Evolutionary conservation across 1,140 invertebrate genomes (phyloP).

Genomic region (Papilio machaon): DNA sequence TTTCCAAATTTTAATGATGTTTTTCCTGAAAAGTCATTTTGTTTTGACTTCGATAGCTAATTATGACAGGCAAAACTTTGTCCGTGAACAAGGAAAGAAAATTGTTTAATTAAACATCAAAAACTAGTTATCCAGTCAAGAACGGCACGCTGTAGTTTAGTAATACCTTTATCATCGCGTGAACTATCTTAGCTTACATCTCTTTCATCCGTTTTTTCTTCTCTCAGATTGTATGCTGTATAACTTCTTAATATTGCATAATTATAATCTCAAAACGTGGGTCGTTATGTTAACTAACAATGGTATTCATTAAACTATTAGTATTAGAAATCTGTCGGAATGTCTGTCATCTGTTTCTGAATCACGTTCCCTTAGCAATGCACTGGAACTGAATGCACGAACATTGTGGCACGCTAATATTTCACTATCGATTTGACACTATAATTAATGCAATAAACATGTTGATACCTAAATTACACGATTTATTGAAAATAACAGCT

Average conservation of each 20-base stretch:
- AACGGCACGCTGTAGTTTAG: background rate
- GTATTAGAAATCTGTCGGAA: constrained; percentile 33
- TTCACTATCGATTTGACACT: constrained; percentile 33
- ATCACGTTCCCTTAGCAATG: constrained; percentile 30
- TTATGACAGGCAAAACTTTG: background rate
- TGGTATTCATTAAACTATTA: constrained; percentile 31
- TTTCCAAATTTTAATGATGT: constrained; percentile 26
- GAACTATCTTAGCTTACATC: background rate
- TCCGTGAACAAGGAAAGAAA: background rate
- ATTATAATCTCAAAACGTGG: no score
- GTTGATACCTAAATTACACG: constrained; percentile 19
- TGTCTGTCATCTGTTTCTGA: constrained; percentile 39
- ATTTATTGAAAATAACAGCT: background rate
- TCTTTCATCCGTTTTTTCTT: background rate
- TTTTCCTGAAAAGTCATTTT: constrained; percentile 9
- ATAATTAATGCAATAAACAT: constrained; percentile 35
- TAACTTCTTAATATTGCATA: background rate
- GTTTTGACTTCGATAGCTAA: background rate
- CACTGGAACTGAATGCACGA: constrained; percentile 32
- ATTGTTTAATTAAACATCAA: no score
- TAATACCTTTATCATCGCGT: background rate
- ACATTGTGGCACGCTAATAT: constrained; percentile 30
- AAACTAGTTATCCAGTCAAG: no score
- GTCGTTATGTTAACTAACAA: background rate
- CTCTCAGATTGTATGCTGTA: background rate